These are phyloP conservation scores for Meriones unguiculatus DNA, from an alignment of 2,113 vertebrate species.

Conservation along the genomic window DNA sequence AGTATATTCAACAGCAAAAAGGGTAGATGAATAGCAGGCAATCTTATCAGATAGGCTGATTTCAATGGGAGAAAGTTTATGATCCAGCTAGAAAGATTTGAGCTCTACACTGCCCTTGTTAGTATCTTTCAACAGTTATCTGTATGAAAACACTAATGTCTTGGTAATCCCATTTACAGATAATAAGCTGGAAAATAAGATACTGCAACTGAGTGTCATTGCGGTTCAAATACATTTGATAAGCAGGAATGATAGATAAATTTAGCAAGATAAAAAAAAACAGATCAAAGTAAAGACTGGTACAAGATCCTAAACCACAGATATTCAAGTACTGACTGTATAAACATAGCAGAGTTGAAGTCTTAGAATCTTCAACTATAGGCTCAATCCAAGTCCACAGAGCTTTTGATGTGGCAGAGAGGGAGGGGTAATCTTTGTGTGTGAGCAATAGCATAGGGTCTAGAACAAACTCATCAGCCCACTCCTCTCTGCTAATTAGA, in stretches of 20 bases:
- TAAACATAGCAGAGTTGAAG: slow-evolving; percentile 51
- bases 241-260: slow-evolving; percentile 51
- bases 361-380: slow-evolving; percentile 29
- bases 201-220: slow-evolving; percentile 30
- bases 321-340: slow-evolving; percentile 26
- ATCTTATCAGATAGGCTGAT: slow-evolving; percentile 44
- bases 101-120: slow-evolving; percentile 24
- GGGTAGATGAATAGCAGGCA: slow-evolving; percentile 40
- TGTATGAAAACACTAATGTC: slow-evolving; percentile 34
- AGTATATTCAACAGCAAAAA: slow-evolving; percentile 23
- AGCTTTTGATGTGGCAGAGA: background rate
- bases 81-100: slow-evolving; percentile 40
- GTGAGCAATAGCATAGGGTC: slow-evolving; percentile 27
- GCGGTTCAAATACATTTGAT: slow-evolving; percentile 47
- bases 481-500: slow-evolving; percentile 49
- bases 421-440: slow-evolving; percentile 10
- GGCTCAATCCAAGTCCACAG: slow-evolving; percentile 21
- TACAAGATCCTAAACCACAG: slow-evolving; percentile 51
- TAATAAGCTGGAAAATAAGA: slow-evolving; percentile 49
- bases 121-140: slow-evolving; percentile 56
- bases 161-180: slow-evolving; percentile 45
- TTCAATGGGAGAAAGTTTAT: slow-evolving; percentile 60
- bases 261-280: slow-evolving; percentile 43
- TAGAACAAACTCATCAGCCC: slow-evolving; percentile 38
- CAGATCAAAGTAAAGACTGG: slow-evolving; percentile 39